Base-by-base conservation (phyloP, 2,113 vertebrate genomes). In the Synodontis membranacea region DNA sequence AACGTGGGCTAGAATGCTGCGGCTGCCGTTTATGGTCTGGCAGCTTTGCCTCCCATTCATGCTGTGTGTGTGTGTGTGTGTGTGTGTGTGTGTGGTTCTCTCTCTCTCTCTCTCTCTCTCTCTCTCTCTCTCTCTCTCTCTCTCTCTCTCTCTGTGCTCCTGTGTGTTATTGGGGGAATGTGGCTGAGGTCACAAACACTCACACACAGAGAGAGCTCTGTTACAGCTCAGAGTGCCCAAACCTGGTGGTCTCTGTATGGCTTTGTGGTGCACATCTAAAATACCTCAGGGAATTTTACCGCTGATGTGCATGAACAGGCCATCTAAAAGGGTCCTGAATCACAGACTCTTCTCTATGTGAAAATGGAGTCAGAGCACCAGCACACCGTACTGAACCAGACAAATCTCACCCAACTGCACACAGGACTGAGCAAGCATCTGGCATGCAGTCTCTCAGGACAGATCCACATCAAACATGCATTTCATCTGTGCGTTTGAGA, bases 1-100 rank as follows among this genome's bases (percentile, higher is more conserved):
- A 93, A 96, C 95, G 88, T 89, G 91, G 80, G 90, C 88, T 91
- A 92, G 93, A 94, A 94, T 93, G 93, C 93, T 91, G 92, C 87
- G 75, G 89, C 94, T 95, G 84, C 85, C 92, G 93, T 94, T 94
- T 91, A 94, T 91, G 92, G 90, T 93, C 46, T 75, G 37, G 44
- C 64, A 84, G 86, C 76, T 85, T 84, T 76, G 80, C 90, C 86
- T 88, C 88, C 93, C 94, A 95, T 94, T 94, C 94, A 95, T 94
- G 92, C 88, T 88, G 87, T 92, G 89, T 89, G 84, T 90, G 91
- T 89, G 90, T 70, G 81, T 46, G 89, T 25, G 80, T 85, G 80
- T 87, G 78, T 79, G 39, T 39, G 34, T 23, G 11, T 85, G 66
- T 54, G 64, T 75, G 39, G n/a, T n/a, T n/a, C n/a, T n/a, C n/a